Evolutionary conservation across 2,113 vertebrate genomes (phyloP), one percentile per base, ranked within the genome.

Genomic region (Pelvicachromis taeniatus): DNA sequence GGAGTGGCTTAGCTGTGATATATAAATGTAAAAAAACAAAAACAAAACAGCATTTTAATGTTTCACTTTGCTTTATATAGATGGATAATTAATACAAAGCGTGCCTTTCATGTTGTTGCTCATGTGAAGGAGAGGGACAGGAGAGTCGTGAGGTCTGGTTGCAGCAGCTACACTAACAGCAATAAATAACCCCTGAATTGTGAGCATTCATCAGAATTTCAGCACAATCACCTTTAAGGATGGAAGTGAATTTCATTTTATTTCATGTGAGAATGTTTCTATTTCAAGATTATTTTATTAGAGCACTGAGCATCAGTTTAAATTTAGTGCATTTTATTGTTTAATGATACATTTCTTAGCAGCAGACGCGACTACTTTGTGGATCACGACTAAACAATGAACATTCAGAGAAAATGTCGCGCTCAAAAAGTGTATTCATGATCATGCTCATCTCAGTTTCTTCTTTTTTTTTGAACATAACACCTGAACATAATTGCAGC

Each of bases 1-100:
- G 84, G 87, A 92, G 88, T 87, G 86, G 87, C 87, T 58, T 38
- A 26, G 12, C 31, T 79, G 33, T 21, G 17, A 52, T 33, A 7
- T 73, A 45, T 55, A 83, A 29, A 58, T 86, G 45, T 29, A 26
- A 53, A 84, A 56, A 26, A 63, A 4, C 33, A 63, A 26, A 26
- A 38, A 19, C 2, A 42, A 26, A 45, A 48, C 14, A 48, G 42
- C 42, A 58, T 42, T 45, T 79, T 29, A 55, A 29, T 45, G 38
- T 42, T 79, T 13, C 53, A 31, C 9, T 26, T 42, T 40, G 42
- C 45, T 61, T 52, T 17, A 55, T 50, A 14, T n/a, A 50, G 19
- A 82, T 75, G 35, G 42, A 2, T 75, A 6, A 16, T 13, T 75
- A 12, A 38, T 48, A 11, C 11, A 56, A 86, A 59, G 17, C 7